Percentiles rank a stretch among this genome's conserved stretches.
These are phyloP conservation scores for Tyria jacobaeae DNA, from an alignment of 2,888 invertebrate species.

Conservation along the genomic window DNA sequence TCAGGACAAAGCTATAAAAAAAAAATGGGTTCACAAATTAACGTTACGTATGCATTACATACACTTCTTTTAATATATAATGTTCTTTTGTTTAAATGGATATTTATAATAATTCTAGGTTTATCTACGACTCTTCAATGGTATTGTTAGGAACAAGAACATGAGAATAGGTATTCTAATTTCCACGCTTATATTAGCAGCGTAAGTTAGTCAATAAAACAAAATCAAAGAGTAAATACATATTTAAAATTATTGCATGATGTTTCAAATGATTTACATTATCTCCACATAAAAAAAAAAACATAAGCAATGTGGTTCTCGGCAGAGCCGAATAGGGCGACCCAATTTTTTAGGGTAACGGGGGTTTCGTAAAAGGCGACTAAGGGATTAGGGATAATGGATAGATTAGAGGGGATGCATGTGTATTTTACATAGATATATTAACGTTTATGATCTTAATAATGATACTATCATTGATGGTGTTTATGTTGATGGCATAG, in stretches of 20 bases:
- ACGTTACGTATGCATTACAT: background rate
- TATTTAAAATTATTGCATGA: background rate
- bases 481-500: too few species aligned
- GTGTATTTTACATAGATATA: too few species aligned
- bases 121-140: background rate
- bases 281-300: background rate
- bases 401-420: too few species aligned
- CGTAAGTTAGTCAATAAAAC: too few species aligned
- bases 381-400: too few species aligned
- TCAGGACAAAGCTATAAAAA: background rate
- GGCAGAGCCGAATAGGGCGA: too few species aligned
- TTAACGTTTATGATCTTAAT: too few species aligned
- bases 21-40: background rate
- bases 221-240: too few species aligned
- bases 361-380: too few species aligned
- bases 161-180: background rate
- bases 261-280: background rate
- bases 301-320: too few species aligned
- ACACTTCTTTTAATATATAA: background rate
- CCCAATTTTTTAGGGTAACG: background rate
- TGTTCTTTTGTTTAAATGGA: background rate
- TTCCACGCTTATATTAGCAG: slow-evolving; percentile 1
- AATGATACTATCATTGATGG: too few species aligned
- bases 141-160: background rate
- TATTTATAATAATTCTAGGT: background rate